Conservation (phyloP, 2,888 invertebrate species). For the Busseola fusca region DNA sequence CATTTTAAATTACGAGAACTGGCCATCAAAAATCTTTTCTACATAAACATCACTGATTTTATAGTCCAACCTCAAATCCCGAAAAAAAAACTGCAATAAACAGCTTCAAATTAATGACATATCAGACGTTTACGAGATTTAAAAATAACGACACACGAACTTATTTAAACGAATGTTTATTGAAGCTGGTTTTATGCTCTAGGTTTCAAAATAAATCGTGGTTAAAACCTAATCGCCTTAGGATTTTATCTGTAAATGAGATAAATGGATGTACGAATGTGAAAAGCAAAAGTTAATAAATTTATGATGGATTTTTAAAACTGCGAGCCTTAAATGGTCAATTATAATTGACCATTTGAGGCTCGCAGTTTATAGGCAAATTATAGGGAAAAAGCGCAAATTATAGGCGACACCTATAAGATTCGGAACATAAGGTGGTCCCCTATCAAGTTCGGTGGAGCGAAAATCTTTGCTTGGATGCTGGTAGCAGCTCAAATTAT, state of each 20-base stretch:
- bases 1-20: no score
- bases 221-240: constrained; percentile 12
- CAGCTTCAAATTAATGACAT: constrained; percentile 24
- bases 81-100: constrained; percentile 25
- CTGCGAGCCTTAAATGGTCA: no score
- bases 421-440: no score
- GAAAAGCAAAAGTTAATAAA: neutral
- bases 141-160: constrained; percentile 29
- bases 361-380: no score
- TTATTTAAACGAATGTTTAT: constrained; percentile 28
- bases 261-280: neutral
- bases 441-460: neutral
- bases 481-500: no score
- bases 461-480: neutral
- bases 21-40: neutral
- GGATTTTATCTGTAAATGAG: constrained; percentile 1
- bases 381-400: no score
- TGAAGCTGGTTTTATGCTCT: constrained; percentile 18
- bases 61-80: neutral
- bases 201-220: constrained; percentile 35
- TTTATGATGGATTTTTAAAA: neutral
- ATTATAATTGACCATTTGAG: no score
- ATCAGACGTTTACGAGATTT: constrained; percentile 32
- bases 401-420: no score
- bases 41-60: neutral